A percentile compares a stretch with the other conserved stretches of the same genome.
Conservation (phyloP, 2,888 invertebrate genomes). For the Pasiphila rectangulata region DNA sequence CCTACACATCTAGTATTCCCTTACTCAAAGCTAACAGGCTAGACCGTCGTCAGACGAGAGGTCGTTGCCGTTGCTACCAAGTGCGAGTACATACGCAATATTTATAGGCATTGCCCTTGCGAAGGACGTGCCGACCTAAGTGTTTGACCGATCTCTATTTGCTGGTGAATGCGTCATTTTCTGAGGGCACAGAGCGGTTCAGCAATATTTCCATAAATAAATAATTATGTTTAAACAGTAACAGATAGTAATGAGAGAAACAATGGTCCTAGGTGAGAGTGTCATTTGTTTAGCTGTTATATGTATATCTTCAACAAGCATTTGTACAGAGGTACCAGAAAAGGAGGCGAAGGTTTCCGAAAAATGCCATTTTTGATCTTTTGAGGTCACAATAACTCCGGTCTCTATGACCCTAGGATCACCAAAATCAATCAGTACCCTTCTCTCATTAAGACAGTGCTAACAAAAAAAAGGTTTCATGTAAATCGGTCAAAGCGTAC, state of each 20-base stretch:
- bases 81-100: constrained; percentile 42
- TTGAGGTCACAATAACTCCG: too few species aligned
- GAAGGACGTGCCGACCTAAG: constrained; percentile 52
- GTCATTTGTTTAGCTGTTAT: constrained; percentile 1
- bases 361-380: too few species aligned
- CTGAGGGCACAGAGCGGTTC: background rate
- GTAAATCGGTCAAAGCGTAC: too few species aligned
- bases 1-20: too few species aligned
- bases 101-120: constrained; percentile 63
- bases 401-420: too few species aligned
- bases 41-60: constrained; percentile 39
- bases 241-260: background rate
- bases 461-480: too few species aligned
- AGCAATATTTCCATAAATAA: background rate
- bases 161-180: constrained; percentile 29
- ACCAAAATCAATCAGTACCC: too few species aligned
- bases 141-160: constrained; percentile 43
- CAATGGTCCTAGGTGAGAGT: background rate
- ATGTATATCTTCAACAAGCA: too few species aligned
- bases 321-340: too few species aligned
- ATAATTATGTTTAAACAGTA: background rate
- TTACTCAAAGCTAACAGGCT: too few species aligned
- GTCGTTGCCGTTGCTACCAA: constrained; percentile 43
- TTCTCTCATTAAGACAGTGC: too few species aligned
- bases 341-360: too few species aligned